These are phyloP conservation scores for Halocynthia aurantium DNA, from an alignment of 23 tunicate species.

Conservation along the genomic window DNA sequence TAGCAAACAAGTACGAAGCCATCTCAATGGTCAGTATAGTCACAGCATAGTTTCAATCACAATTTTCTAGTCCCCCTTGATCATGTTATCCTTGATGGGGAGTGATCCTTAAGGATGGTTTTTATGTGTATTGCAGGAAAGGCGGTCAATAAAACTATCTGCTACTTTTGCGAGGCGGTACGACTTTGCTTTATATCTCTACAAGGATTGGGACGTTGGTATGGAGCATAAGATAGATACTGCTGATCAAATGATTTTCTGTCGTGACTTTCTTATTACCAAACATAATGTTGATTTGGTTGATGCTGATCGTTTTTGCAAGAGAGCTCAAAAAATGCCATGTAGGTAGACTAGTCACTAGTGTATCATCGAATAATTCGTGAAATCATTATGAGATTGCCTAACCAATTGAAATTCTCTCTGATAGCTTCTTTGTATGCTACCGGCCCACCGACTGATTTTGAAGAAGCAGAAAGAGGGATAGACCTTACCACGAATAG, in stretches of 20 bases:
- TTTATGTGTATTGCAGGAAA: neutral
- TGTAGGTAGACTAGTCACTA: neutral
- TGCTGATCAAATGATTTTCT: neutral
- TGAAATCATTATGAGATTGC: no score
- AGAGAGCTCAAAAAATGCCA: neutral
- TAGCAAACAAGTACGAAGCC: neutral
- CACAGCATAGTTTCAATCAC: no score
- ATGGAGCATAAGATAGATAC: neutral
- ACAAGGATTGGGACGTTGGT: neutral
- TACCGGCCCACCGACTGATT: neutral
- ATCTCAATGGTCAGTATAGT: neutral
- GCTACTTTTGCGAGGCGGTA: neutral
- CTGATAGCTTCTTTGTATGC: no score
- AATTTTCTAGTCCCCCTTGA: no score
- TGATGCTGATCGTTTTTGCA: neutral
- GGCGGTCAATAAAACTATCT: neutral
- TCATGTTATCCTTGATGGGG: no score
- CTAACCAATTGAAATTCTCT: no score
- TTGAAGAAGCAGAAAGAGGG: neutral
- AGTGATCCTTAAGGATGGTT: neutral
- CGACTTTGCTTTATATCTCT: neutral
- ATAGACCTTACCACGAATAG: neutral
- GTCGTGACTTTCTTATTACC: conserved; percentile 1
- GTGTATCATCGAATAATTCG: no score
- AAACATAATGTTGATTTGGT: neutral